Evolutionary conservation across 2,797 vertebrate genomes (phyloP), one percentile per base, ranked within the genome.

Genomic region (Paedocypris micromegethes): DNA sequence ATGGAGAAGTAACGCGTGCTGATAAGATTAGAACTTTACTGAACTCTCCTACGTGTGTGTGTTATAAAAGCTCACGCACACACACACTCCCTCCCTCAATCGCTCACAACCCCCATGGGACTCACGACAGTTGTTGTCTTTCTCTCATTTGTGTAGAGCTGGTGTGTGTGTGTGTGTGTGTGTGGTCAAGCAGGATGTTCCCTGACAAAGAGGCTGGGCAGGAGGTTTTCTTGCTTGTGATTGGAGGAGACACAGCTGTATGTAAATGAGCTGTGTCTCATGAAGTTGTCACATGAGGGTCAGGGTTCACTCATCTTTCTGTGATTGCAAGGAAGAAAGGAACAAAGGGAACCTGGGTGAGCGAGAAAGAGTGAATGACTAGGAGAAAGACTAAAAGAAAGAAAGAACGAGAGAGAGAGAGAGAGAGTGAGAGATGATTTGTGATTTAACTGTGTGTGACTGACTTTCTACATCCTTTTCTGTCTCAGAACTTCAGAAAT

Each of bases 1-100:
- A 58, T 48, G 38, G 76, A 66, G 65, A 74, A 82, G 81, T 83
- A 86, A 87, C 81, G 85, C 84, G 77, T 57, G 67, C 83, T 84
- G 86, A 88, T 87, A 76, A 83, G 87, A 89, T 86, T 82, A 86
- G 84, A 47, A 74, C 84, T 66, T 73, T 6, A 49, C 72, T 78
- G 68, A 72, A 80, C 6, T 75, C 40, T 66, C 39, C 52, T 63
- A 37, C 49, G 57, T 47, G 37, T 54, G 52, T 52, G 6, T 6
- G 42, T 68, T 23, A 23, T 23, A 23, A 23, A 23, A 23, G 23
- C 41, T 38, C 4, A 55, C n/a, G 42, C 7, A 40, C 3, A 8
- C 6, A 4, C 37, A 39, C 9, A 46, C 42, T 56, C 8, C 40
- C 4, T 55, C 3, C 6, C n/a, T 45, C 4, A 7, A 1, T 47